Evolutionary conservation across 2,888 invertebrate genomes (phyloP).

Genomic region (Trisateles emortualis): DNA sequence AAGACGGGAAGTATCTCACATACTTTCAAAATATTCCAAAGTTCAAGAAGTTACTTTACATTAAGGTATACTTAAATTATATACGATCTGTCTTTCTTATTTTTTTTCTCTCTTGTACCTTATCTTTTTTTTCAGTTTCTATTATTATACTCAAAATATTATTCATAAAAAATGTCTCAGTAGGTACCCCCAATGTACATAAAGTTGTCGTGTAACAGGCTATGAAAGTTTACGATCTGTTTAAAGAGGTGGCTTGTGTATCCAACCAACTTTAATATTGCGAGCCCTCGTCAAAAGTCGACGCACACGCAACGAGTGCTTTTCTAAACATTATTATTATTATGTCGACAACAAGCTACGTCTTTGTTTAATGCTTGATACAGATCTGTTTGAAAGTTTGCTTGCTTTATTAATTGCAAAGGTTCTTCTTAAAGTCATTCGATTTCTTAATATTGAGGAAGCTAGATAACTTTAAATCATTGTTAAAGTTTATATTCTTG

Average conservation of each 20-base stretch:
- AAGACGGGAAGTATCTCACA: too few species aligned
- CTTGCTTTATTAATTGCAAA: conserved; percentile 6
- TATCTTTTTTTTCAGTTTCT: not conserved
- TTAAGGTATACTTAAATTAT: too few species aligned
- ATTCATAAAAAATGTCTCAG: not conserved
- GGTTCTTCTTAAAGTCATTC: not conserved
- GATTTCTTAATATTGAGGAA: conserved; percentile 11
- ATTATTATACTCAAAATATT: not conserved
- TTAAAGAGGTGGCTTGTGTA: conserved; percentile 24
- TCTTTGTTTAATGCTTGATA: too few species aligned
- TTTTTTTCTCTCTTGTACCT: too few species aligned
- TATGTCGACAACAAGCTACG: too few species aligned
- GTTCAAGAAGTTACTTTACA: too few species aligned
- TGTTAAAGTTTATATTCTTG: conserved; percentile 42
- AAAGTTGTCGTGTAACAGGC: conserved; percentile 14
- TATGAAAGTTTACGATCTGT: conserved; percentile 31
- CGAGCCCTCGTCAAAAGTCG: conserved; percentile 37
- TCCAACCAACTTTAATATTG: conserved; percentile 41
- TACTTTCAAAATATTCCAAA: too few species aligned
- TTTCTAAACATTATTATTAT: conserved; percentile 18
- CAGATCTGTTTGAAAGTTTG: not conserved
- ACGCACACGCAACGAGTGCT: conserved; percentile 20
- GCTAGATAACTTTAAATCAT: conserved; percentile 44
- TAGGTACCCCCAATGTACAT: not conserved
- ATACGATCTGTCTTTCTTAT: too few species aligned